phyloP scores from a whole-genome alignment of 2,888 invertebrate genomes.

The Hyposoter didymator region DNA sequence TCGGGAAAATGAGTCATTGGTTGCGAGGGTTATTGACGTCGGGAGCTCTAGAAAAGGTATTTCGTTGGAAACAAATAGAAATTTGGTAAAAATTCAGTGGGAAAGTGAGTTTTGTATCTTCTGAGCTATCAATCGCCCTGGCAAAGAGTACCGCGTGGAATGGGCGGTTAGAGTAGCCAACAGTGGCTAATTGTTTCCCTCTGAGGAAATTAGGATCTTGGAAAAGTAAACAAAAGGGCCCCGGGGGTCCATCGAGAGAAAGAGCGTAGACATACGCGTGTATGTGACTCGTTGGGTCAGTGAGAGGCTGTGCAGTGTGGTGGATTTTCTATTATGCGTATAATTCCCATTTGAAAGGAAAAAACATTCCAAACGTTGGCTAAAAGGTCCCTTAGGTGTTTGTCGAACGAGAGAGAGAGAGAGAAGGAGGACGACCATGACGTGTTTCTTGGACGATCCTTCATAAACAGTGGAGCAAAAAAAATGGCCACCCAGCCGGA shows the following conservation, averaged over 20 bases:
- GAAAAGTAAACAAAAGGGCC: conserved; percentile 52
- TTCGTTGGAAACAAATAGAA: background rate
- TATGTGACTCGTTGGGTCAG: background rate
- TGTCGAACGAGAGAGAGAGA: conserved; percentile 17
- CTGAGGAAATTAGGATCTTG: conserved; percentile 61
- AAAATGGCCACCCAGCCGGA: conserved; percentile 68
- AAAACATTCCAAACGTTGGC: conserved; percentile 56
- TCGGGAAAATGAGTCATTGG: conserved; percentile 7
- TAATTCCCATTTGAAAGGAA: conserved; percentile 47
- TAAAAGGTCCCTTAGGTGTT: conserved; percentile 45
- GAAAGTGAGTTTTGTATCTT: background rate
- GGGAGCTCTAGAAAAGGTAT: background rate
- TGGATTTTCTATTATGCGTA: conserved; percentile 59
- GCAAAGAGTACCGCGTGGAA: background rate
- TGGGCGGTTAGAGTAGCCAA: background rate
- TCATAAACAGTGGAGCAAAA: conserved; percentile 50
- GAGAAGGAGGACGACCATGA: conserved; percentile 54
- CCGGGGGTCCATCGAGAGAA: conserved; percentile 21
- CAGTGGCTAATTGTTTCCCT: conserved; percentile 60
- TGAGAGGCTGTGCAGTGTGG: conserved; percentile 5
- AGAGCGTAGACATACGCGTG: background rate
- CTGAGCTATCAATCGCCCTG: background rate
- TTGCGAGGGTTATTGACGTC: background rate
- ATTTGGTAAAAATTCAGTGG: background rate
- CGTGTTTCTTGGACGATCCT: conserved; percentile 45